These are phyloP conservation scores for Caenorhabditis briggsae DNA, from an alignment of 1,140 invertebrate species.

Conservation along the genomic window DNA sequence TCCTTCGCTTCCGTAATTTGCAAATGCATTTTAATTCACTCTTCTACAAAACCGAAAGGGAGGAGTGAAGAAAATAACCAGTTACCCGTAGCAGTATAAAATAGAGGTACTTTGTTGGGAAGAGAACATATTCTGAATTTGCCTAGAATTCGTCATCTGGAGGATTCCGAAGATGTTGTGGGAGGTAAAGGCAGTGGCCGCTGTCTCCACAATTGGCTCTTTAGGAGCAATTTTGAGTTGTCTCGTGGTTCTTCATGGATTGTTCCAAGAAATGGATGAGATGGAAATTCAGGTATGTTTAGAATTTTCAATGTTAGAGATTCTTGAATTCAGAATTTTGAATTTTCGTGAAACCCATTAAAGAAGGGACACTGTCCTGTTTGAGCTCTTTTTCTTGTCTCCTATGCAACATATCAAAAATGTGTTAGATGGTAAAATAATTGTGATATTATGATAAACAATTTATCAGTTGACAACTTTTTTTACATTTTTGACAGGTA, in stretches of 20 bases:
- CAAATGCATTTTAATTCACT: slow-evolving; percentile 9
- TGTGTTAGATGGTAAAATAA: no score
- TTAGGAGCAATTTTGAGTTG: not conserved
- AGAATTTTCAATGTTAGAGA: not conserved
- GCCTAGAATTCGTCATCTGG: not conserved
- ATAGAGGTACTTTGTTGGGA: not conserved
- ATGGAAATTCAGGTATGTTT: slow-evolving; percentile 5
- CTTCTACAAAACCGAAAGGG: no score
- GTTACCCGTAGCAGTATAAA: slow-evolving; percentile 8
- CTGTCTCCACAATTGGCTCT: not conserved
- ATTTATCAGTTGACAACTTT: no score
- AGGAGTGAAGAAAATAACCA: not conserved
- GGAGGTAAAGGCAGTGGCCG: slow-evolving; percentile 21
- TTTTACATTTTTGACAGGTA: no score
- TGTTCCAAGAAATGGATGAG: slow-evolving; percentile 45
- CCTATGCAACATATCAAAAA: no score
- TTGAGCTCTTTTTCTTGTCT: no score
- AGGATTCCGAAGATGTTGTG: not conserved
- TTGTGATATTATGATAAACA: no score
- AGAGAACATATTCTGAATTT: no score
- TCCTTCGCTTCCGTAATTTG: slow-evolving; percentile 19
- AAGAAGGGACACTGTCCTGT: no score
- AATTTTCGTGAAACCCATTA: no score
- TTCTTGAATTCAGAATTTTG: not conserved
- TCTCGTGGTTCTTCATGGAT: not conserved